Evolutionary conservation across 2,888 invertebrate species (phyloP), one percentile per base, ranked within the genome.

Genomic region (Meiosimyza decipiens): DNA sequence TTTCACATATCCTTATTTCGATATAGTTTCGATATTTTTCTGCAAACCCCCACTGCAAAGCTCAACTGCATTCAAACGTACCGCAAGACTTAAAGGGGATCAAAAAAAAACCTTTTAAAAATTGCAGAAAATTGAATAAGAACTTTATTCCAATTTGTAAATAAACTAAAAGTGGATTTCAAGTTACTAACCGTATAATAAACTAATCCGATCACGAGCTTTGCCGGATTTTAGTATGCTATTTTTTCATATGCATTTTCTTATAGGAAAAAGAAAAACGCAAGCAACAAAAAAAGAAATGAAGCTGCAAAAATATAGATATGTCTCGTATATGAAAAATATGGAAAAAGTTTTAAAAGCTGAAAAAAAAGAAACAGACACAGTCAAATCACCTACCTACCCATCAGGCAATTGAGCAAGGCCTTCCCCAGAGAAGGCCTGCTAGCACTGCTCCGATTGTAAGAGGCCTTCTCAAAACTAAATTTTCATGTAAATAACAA

Each of bases 151-250:
- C 59, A 68, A 68, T 59, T 63, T 62, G 70, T 63, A 70, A 70
- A 70, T 70, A 70, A 70, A 63, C 40, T 49, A 54, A 40, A 40
- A 70, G 63, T 62, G 62, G 62, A 70, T 63, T 63, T 52, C 18
- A 49, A 33, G 40, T 52, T 52, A 22, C 47, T 60, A 40, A 52
- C 52, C 28, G 40, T 70, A 54, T 70, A 73, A 76, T 74, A 76
- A 74, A 69, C 74, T 73, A 76, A 74, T 76, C 76, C 72, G 69
- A 72, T 74, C 76, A 76, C 72, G 74, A 73, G 71, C 74, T 54
- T 54, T 70, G 54, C 70, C 62, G 47, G 12, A 73, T 73, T 67
- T 73, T 64, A 64, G 69, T 55, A 62, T 50, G 63, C 69, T 64
- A n/a, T 52, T 60, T 62, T 60, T 28, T 33, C 33, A 22, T 33